These are phyloP conservation scores for Drosophila bifasciata DNA, from an alignment of 1,140 invertebrate genomes.

Conservation along the genomic window DNA sequence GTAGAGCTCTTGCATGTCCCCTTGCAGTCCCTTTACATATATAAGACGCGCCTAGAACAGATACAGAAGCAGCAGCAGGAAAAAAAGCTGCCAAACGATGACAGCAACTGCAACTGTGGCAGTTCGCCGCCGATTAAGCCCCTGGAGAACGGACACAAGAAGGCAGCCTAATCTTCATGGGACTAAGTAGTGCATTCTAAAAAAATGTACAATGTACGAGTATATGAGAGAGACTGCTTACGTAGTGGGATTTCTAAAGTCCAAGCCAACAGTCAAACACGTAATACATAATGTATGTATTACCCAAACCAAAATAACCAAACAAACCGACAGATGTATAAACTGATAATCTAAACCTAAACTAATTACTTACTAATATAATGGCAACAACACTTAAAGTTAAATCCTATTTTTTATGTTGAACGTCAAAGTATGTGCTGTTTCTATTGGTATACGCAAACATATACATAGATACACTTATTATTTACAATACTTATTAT, in stretches of 20 bases:
- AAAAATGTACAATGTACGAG: constrained; percentile 13
- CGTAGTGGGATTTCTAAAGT: constrained; percentile 51
- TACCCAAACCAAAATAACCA: constrained; percentile 38
- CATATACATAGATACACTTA: constrained; percentile 22
- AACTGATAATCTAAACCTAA: constrained; percentile 41
- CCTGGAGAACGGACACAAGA: constrained; percentile 74
- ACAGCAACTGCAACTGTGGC: constrained; percentile 53
- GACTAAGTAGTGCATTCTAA: neutral
- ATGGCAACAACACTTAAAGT: constrained; percentile 36
- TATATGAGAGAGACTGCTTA: constrained; percentile 54
- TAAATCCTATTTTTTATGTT: constrained; percentile 54
- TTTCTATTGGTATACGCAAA: constrained; percentile 46
- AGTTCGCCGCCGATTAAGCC: constrained; percentile 39
- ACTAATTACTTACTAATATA: constrained; percentile 40
- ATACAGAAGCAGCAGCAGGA: constrained; percentile 54
- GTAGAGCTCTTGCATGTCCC: constrained; percentile 94
- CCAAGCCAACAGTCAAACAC: constrained; percentile 41
- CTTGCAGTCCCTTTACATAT: constrained; percentile 89
- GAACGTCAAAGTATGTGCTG: constrained; percentile 40
- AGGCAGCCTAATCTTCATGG: constrained; percentile 28
- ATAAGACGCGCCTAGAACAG: constrained; percentile 70
- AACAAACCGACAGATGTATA: constrained; percentile 39
- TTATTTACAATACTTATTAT: constrained; percentile 59
- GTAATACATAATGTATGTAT: constrained; percentile 11
- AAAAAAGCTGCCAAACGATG: constrained; percentile 42